Percentiles rank a stretch among this genome's conserved stretches.
phyloP scores from a whole-genome alignment of 2,797 vertebrate genomes.

The Callimico goeldii region DNA sequence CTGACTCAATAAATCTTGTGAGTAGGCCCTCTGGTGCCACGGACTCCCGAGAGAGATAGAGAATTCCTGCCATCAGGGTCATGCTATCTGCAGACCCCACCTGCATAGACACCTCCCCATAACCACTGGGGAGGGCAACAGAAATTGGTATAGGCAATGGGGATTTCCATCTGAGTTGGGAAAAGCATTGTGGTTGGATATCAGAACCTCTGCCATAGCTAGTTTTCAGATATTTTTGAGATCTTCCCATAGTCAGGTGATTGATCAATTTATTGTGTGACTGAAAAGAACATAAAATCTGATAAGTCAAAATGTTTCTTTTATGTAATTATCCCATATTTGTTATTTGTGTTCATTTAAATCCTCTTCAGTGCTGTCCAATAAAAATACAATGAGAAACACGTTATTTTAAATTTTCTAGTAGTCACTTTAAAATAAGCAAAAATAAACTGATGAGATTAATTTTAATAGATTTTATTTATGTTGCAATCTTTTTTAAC shows the following conservation, averaged over 20 bases:
- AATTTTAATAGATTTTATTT: neutral
- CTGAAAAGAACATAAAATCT: neutral
- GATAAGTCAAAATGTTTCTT: neutral
- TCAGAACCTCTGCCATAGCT: neutral
- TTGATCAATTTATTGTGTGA: neutral
- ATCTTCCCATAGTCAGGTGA: neutral
- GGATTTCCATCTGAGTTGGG: neutral
- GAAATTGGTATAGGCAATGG: neutral
- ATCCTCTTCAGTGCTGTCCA: neutral
- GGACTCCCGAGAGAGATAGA: neutral
- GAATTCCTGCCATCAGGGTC: neutral
- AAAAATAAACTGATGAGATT: neutral
- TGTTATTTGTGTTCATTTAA: neutral
- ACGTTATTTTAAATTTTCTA: neutral
- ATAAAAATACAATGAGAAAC: neutral
- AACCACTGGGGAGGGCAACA: neutral
- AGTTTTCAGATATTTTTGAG: neutral
- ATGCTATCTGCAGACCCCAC: neutral
- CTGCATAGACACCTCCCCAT: neutral
- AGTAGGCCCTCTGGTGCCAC: neutral
- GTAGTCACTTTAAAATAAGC: neutral
- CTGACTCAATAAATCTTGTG: neutral
- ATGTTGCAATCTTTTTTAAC: neutral
- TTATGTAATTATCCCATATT: neutral
- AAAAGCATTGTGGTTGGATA: neutral